Base-by-base conservation (phyloP, 2,797 vertebrate species). In the Galago senegalensis region DNA sequence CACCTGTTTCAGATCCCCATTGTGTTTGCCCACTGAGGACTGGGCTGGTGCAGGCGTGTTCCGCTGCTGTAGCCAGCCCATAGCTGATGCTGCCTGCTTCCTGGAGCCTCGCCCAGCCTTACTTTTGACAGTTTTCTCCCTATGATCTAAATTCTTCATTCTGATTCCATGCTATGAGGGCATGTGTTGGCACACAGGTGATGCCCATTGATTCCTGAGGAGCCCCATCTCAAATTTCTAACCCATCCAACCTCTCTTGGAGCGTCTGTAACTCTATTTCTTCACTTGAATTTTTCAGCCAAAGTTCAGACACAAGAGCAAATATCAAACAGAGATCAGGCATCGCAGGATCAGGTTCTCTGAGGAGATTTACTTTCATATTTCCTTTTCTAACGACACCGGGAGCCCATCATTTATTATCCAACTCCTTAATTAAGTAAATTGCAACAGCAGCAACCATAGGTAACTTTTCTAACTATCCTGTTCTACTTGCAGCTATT, bases 241-340 rank as follows among this genome's bases (percentile, higher is more conserved):
- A 5, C 40, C 34, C 89, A 73, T 4, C 60, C 82, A 87, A 65
- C 92, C 97, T 97, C 96, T 83, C 72, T 77, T 37, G 12, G 37
- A 89, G 77, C 94, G 88, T 91, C 73, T 93, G 92, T 90, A 72
- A 89, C 94, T 97, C 87, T 53, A 92, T 91, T 70, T 96, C 72
- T 84, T 87, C 85, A 53, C 96, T 95, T 95, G 92, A 96, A 95
- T 88, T 92, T 89, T 94, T 93, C 94, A 97, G 83, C 77, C 89
- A 98, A 98, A 99, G 98, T 99, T 98, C 97, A 98, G 95, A 89
- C 92, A 96, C 83, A 92, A 88, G 87, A 98, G 25, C 75, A 89
- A 83, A 94, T 87, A 95, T 85, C 95, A 98, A 96, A 96, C 20
- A 70, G 70, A 70, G 4, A 94, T 6, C 83, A 75, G 93, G 27